Conservation (phyloP, 2,797 vertebrate species). For the Knipowitschia caucasica region DNA sequence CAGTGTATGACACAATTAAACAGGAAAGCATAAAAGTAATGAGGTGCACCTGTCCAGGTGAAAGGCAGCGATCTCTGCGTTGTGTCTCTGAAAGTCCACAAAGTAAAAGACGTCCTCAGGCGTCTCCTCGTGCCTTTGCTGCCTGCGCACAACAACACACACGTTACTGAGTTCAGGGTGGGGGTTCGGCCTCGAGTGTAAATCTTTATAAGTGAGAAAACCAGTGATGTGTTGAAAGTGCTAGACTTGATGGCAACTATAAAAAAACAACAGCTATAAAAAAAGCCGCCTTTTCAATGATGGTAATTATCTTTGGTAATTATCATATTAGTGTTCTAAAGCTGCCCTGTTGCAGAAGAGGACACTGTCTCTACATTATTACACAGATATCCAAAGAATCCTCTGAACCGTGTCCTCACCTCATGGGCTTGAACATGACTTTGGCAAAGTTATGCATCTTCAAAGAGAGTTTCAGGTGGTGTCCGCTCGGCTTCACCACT, state of each 20-base stretch:
- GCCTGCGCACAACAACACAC: slow-evolving; percentile 68
- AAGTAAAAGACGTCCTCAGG: slow-evolving; percentile 93
- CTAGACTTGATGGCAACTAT: background rate
- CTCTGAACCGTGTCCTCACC: slow-evolving; percentile 73
- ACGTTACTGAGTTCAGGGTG: too few species aligned
- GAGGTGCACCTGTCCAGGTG: slow-evolving; percentile 91
- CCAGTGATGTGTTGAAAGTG: background rate
- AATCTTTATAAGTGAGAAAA: background rate
- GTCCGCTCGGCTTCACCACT: slow-evolving; percentile 97
- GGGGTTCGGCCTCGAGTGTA: too few species aligned
- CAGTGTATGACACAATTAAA: slow-evolving; percentile 6
- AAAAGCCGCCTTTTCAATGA: too few species aligned
- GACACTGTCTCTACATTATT: background rate
- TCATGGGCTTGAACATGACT: slow-evolving; percentile 98
- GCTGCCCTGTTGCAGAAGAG: background rate
- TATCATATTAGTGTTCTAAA: background rate
- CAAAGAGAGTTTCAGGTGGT: slow-evolving; percentile 92
- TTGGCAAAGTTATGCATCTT: slow-evolving; percentile 90
- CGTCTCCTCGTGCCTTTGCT: slow-evolving; percentile 88
- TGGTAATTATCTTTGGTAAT: background rate
- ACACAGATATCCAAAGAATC: too few species aligned
- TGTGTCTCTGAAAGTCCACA: slow-evolving; percentile 93
- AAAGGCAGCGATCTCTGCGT: slow-evolving; percentile 94
- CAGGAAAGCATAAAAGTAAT: background rate
- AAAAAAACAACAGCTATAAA: background rate